Evolutionary conservation across 1,140 invertebrate species (phyloP), one percentile per base, ranked within the genome.

Genomic region (Drosophila hydei): DNA sequence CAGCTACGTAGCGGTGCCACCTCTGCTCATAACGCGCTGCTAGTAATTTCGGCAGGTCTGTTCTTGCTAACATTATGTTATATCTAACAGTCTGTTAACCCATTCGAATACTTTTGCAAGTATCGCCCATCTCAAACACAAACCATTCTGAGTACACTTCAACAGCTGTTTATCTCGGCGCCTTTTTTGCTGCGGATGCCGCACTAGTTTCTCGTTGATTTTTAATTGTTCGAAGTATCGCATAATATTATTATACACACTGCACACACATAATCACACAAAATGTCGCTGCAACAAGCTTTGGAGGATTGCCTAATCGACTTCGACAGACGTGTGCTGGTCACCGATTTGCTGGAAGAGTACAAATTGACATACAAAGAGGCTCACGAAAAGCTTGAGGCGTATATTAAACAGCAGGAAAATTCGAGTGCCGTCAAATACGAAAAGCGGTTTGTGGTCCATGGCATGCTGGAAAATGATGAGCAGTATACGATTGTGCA

Each of bases 291-390:
- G 19, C 72, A 84, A 59, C 72, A 77, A 54, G 89, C 89, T 8
- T 43, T 91, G 8, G 69, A 75, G 3, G 76, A 91, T 67, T 90
- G 90, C 51, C 27, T 85, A 27, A 90, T 91, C 16, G 84, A 84
- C 61, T 91, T 91, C 21, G 90, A 91, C 43, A 58, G 75, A 14
- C 79, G 87, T 21, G 77, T 91, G 50, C 60, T 91, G 36, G 67
- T 91, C 51, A 91, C 79, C 16, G 87, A 91, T 60, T 73, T 91
- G 6, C 54, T 91, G 56, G 79, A 91, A 64, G 72, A 90, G 42
- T 90, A 91, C 51, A 75, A 89, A 48, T 54, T 91, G 58, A 45
- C 81, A 11, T 88, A 91, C 62, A 84, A 80, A 25, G 85, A 91
- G 42, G 81, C 83, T 11, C 74, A 87, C 55, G 55, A 75, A 12